These are phyloP conservation scores for Pseudomyrmex concolor DNA, from an alignment of 1,140 invertebrate genomes.

Conservation along the genomic window DNA sequence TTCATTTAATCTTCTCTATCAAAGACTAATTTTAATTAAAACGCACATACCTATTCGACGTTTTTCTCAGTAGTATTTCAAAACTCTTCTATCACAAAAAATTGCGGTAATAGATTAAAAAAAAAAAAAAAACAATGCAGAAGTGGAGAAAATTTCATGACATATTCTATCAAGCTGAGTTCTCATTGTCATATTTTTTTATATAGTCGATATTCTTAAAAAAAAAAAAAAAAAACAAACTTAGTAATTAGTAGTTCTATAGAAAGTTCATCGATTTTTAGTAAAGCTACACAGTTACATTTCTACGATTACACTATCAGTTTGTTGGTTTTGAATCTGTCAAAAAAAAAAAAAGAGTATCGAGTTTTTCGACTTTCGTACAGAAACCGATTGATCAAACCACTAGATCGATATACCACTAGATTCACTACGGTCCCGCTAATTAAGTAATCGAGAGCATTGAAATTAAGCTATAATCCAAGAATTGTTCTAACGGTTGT, in stretches of 20 bases:
- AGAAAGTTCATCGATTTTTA: background rate
- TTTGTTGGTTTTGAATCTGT: constrained; percentile 24
- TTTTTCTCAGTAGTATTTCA: constrained; percentile 2
- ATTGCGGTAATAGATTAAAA: too few relatives aligned
- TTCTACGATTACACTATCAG: background rate
- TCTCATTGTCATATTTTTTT: constrained; percentile 7
- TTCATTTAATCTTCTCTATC: constrained; percentile 29
- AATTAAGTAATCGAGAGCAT: background rate
- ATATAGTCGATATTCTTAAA: background rate
- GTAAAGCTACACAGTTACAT: background rate
- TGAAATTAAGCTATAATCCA: background rate
- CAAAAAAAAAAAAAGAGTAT: background rate
- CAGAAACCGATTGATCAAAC: constrained; percentile 20
- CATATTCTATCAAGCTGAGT: constrained; percentile 6
- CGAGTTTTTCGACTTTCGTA: constrained; percentile 27
- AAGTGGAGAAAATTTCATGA: constrained; percentile 7
- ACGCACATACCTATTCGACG: background rate
- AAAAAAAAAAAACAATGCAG: background rate
- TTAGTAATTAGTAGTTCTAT: background rate
- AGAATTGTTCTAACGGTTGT: background rate
- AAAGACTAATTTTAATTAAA: constrained; percentile 17
- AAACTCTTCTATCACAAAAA: background rate
- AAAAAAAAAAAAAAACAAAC: background rate
- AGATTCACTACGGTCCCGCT: background rate
- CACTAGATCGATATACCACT: background rate